These are phyloP conservation scores for Hippocampus comes DNA, from an alignment of 2,113 vertebrate species.

Conservation along the genomic window DNA sequence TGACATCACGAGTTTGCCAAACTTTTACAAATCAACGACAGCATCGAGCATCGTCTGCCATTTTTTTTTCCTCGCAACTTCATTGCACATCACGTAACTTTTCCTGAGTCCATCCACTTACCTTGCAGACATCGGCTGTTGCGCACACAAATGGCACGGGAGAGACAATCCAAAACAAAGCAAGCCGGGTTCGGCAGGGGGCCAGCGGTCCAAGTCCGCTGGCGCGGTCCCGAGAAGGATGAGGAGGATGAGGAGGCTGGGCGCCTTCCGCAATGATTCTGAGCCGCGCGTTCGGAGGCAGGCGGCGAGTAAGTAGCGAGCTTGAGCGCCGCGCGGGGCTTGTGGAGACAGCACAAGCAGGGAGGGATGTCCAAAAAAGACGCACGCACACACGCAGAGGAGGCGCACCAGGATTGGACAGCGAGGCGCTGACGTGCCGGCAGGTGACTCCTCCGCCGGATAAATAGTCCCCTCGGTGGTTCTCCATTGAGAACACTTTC, in stretches of 20 bases:
- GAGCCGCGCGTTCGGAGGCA: constrained; percentile 35
- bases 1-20: constrained; percentile 30
- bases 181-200: background rate
- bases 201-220: constrained; percentile 33
- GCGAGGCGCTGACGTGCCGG: constrained; percentile 61
- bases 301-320: background rate
- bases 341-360: constrained; percentile 7
- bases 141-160: constrained; percentile 14
- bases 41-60: background rate
- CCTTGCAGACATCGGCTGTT: constrained; percentile 37
- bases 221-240: background rate
- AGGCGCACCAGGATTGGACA: constrained; percentile 59
- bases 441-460: constrained; percentile 68
- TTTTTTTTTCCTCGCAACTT: constrained; percentile 21
- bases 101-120: constrained; percentile 25
- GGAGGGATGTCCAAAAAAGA: constrained; percentile 54
- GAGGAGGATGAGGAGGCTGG: background rate
- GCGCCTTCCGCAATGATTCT: constrained; percentile 30
- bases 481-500: background rate
- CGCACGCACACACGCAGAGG: constrained; percentile 20
- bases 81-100: constrained; percentile 6
- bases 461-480: constrained; percentile 5
- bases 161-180: constrained; percentile 1
- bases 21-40: constrained; percentile 21
- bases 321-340: background rate